Conservation (phyloP, 2,797 vertebrate genomes). For the Sebastes matsubarae region DNA sequence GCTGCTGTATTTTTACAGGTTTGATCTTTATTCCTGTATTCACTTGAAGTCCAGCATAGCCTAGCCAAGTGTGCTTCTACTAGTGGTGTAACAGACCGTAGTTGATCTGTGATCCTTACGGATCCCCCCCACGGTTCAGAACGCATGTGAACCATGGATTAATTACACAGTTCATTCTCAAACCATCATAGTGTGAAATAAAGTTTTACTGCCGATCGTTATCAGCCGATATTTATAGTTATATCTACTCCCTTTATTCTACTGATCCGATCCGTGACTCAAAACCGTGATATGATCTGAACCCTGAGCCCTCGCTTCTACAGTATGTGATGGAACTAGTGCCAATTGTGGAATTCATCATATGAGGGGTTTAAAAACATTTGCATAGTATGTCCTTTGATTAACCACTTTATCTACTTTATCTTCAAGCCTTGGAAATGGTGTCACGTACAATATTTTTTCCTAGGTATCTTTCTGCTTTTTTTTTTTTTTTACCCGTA, state of each 20-base stretch:
- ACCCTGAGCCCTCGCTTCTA: background rate
- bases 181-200: too few relatives aligned
- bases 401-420: slow-evolving; percentile 18
- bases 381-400: slow-evolving; percentile 24
- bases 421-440: background rate
- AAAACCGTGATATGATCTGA: too few relatives aligned
- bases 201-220: too few relatives aligned
- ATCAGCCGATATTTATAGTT: too few relatives aligned
- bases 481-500: background rate
- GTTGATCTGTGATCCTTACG: too few relatives aligned
- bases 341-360: slow-evolving; percentile 4
- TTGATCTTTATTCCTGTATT: background rate
- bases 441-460: background rate
- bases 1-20: background rate
- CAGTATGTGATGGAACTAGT: background rate
- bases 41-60: too few relatives aligned
- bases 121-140: too few relatives aligned
- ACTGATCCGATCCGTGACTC: background rate
- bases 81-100: too few relatives aligned
- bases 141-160: too few relatives aligned
- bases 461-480: background rate
- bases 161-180: too few relatives aligned
- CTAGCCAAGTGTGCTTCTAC: too few relatives aligned
- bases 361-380: background rate
- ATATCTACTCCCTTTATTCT: too few relatives aligned